Base-by-base conservation (phyloP, 1,140 invertebrate genomes). In the Drosophila nikananu region DNA sequence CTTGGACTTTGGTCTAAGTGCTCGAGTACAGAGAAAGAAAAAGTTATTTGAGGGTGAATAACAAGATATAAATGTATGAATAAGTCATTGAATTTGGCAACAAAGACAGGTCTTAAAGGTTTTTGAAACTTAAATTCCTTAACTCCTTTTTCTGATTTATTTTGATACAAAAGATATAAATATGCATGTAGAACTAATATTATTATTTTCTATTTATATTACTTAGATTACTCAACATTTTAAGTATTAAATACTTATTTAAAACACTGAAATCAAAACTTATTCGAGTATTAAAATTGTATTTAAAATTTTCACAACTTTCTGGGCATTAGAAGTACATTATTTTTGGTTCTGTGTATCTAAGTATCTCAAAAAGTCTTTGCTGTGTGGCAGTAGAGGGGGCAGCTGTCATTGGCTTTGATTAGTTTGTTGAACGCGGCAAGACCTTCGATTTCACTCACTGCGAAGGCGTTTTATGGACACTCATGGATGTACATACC, bases 391-490 rank as follows among this genome's bases (percentile, higher is more conserved):
- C 1, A 55, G 35, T 23, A 23, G 48, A 51, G 49, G 67, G 60
- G 80, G 61, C 83, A 87, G 83, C 83, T 87, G 83, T 87, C 83
- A 87, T 67, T 86, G 67, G 77, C 83, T 87, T 77, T 87, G 83
- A 87, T 86, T 83, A 77, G 83, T 86, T 83, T 83, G 75, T 82
- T 86, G 83, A 86, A 86, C 73, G 81, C 77, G 72, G 48, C 62
- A 71, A 86, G 71, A 67, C 84, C 83, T 87, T 87, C 84, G 84
- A 87, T 87, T 87, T 87, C 83, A 87, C 84, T 80, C n/a, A n/a
- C 67, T 52, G 37, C 48, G 73, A 81, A 86, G 82, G 77, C 77
- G 77, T 80, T 42, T 42, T 52, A 49, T 23, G 48, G 49, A 44
- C 21, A 41, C 25, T 32, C 30, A 10, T 66, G 35, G 9, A 57